phyloP scores from a whole-genome alignment of 2,113 vertebrate species.

The Atherinomorus stipes region DNA sequence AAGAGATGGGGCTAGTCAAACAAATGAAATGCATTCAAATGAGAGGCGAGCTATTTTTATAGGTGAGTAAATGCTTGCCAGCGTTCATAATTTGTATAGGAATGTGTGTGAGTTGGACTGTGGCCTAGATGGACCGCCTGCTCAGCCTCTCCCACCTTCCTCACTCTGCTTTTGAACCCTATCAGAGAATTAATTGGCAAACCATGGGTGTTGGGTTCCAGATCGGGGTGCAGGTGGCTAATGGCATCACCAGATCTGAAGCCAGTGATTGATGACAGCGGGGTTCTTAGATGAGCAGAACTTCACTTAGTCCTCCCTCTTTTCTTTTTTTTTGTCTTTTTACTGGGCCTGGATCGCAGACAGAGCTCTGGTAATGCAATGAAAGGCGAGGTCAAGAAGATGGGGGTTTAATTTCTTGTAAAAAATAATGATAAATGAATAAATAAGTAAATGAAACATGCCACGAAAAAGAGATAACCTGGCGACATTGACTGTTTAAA shows the following conservation, averaged over 20 bases:
- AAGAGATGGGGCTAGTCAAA: not conserved
- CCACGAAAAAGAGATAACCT: constrained; percentile 56
- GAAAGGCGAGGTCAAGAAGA: constrained; percentile 53
- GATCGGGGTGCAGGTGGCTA: constrained; percentile 78
- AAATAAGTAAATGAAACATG: not conserved
- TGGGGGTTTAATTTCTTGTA: constrained; percentile 50
- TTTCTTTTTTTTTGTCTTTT: constrained; percentile 42
- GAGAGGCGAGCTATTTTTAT: constrained; percentile 5
- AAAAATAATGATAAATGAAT: constrained; percentile 10
- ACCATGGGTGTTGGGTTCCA: constrained; percentile 67
- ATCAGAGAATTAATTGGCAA: constrained; percentile 79
- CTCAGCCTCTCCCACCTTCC: constrained; percentile 30
- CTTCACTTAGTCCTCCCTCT: constrained; percentile 24
- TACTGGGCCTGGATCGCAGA: constrained; percentile 46
- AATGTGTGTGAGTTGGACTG: constrained; percentile 28
- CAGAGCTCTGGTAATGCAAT: constrained; percentile 70
- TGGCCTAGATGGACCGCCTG: constrained; percentile 37
- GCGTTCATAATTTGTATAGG: not conserved
- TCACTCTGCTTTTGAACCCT: constrained; percentile 69
- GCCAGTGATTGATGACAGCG: constrained; percentile 79
- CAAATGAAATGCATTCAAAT: constrained; percentile 4
- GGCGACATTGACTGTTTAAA: constrained; percentile 31
- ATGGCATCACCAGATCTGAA: constrained; percentile 83
- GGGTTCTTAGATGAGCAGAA: constrained; percentile 65
- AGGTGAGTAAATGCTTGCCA: not conserved